A percentile compares a stretch with the other conserved stretches of the same genome.
phyloP scores from a whole-genome alignment of 2,113 vertebrate genomes.

The Bolborhynchus lineola region DNA sequence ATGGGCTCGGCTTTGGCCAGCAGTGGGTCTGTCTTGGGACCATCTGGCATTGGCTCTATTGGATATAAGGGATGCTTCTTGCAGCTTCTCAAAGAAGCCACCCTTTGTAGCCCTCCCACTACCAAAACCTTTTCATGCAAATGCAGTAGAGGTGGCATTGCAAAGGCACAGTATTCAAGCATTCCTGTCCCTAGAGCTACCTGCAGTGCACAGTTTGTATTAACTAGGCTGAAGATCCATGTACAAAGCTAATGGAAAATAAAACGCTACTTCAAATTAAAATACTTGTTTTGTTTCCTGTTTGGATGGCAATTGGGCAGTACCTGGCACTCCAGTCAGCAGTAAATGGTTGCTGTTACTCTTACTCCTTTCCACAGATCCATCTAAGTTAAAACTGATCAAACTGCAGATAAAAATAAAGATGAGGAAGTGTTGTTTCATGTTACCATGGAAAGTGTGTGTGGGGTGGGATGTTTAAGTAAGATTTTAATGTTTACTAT shows the following conservation, averaged over 20 bases:
- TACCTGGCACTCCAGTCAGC: neutral
- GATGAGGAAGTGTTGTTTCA: constrained; percentile 29
- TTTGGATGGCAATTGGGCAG: neutral
- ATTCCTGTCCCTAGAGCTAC: constrained; percentile 1
- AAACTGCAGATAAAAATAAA: constrained; percentile 3
- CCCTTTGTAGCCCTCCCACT: accelerated
- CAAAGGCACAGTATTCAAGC: constrained; percentile 5
- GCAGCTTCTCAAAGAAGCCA: neutral
- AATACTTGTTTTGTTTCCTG: constrained; percentile 2
- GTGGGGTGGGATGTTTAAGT: neutral
- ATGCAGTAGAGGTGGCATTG: neutral
- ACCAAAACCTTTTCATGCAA: neutral
- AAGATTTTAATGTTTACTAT: constrained; percentile 36
- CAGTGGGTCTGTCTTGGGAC: neutral
- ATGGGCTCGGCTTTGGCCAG: neutral
- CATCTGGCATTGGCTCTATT: neutral
- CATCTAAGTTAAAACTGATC: constrained; percentile 20
- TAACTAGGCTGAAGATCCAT: constrained; percentile 36
- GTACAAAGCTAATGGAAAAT: constrained; percentile 46
- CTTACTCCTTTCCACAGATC: neutral
- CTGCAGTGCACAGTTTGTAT: neutral
- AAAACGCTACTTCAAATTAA: constrained; percentile 59
- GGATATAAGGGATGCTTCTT: neutral
- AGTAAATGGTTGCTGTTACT: neutral
- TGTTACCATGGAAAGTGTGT: neutral